These are phyloP conservation scores for Mormyrus lacerda DNA, from an alignment of 2,113 vertebrate genomes.

Conservation along the genomic window DNA sequence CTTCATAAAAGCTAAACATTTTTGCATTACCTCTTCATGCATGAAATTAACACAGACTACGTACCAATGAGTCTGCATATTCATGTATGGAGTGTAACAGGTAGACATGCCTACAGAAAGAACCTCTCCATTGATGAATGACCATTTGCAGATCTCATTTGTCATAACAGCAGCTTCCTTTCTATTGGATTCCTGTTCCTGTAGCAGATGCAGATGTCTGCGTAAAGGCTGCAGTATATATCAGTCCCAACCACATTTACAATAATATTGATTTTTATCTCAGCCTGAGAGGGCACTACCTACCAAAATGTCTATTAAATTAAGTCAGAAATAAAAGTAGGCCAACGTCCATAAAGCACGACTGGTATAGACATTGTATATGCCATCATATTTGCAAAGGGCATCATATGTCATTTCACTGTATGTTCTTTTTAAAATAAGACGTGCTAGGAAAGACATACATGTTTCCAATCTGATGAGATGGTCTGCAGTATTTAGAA, in stretches of 20 bases:
- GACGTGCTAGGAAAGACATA: background rate
- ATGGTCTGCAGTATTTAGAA: background rate
- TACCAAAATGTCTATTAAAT: background rate
- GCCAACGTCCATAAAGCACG: background rate
- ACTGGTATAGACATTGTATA: background rate
- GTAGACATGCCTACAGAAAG: background rate
- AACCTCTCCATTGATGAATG: background rate
- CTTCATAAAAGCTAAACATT: background rate
- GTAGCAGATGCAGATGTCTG: background rate
- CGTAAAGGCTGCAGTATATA: background rate
- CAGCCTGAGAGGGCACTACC: background rate
- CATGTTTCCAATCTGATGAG: background rate
- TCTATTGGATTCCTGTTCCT: background rate
- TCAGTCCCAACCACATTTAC: background rate
- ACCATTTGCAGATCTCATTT: background rate
- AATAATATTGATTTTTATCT: background rate
- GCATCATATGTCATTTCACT: background rate
- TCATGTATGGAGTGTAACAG: background rate
- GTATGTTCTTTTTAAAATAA: background rate
- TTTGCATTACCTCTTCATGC: background rate
- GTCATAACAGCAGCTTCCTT: background rate
- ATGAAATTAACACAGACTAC: background rate
- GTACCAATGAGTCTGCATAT: background rate
- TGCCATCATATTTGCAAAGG: background rate
- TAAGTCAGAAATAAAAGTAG: background rate